A percentile compares a stretch with the other conserved stretches of the same genome.
These are phyloP conservation scores for Phengaris alcon DNA, from an alignment of 2,888 invertebrate genomes.

Conservation along the genomic window DNA sequence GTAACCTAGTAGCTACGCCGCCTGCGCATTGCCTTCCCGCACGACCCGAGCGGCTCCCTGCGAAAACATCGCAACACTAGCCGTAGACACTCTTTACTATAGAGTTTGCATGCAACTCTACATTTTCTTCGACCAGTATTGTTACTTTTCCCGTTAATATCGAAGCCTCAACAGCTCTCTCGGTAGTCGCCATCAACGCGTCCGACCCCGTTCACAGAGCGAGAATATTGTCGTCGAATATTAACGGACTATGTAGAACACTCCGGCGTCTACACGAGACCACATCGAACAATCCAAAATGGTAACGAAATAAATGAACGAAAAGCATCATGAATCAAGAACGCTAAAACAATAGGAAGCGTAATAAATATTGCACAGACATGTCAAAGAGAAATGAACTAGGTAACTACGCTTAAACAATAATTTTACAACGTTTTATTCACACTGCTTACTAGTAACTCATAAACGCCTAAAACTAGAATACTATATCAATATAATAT, in stretches of 20 bases:
- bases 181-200: constrained; percentile 14
- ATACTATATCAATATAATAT: constrained; percentile 79
- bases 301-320: constrained; percentile 54
- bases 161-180: not conserved
- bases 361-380: constrained; percentile 73
- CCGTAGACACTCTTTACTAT: not conserved
- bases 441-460: constrained; percentile 68
- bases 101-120: not conserved
- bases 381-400: constrained; percentile 62
- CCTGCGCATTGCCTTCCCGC: constrained; percentile 42
- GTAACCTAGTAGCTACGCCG: constrained; percentile 59
- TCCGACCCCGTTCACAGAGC: constrained; percentile 28
- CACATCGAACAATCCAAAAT: constrained; percentile 56
- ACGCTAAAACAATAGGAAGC: constrained; percentile 68
- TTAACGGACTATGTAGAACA: constrained; percentile 32
- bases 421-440: constrained; percentile 47
- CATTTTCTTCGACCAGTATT: not conserved
- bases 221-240: constrained; percentile 36
- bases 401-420: constrained; percentile 49
- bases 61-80: not conserved
- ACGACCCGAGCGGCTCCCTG: constrained; percentile 43
- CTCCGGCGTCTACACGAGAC: constrained; percentile 53
- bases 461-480: constrained; percentile 78
- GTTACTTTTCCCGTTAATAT: constrained; percentile 3
- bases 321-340: constrained; percentile 52